Conservation (phyloP, 2,113 vertebrate genomes). For the Halichoeres trimaculatus region DNA sequence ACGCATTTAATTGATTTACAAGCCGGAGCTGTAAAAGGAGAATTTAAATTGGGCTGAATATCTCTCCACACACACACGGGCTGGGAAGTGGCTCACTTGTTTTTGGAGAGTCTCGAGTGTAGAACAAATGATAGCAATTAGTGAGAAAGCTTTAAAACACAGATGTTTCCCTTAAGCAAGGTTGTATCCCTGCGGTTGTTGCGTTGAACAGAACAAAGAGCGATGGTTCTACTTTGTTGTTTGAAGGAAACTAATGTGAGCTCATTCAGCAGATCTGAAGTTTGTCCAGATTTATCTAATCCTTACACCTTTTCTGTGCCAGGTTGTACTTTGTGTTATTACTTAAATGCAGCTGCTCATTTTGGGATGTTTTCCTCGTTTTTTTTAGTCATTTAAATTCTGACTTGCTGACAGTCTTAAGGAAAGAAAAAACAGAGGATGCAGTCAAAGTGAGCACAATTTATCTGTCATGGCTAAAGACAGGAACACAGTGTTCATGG, state of each 20-base stretch:
- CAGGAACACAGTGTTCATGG: no score
- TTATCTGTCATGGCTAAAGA: no score
- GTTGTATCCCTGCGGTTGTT: neutral
- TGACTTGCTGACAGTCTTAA: no score
- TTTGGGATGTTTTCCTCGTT: no score
- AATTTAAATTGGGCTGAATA: conserved; percentile 27
- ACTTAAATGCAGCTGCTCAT: neutral
- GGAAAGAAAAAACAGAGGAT: no score
- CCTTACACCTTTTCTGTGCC: neutral
- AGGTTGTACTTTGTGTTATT: neutral
- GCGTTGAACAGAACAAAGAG: conserved; percentile 4
- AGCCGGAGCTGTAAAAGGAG: conserved; percentile 5
- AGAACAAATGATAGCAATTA: conserved; percentile 54
- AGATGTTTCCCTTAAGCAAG: conserved; percentile 27
- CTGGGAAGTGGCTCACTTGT: conserved; percentile 6
- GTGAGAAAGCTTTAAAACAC: conserved; percentile 23
- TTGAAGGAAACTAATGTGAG: neutral
- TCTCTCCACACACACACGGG: conserved; percentile 3
- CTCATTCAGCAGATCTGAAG: neutral
- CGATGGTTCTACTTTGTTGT: neutral
- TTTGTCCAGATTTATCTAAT: neutral
- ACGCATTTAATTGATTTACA: conserved; percentile 46
- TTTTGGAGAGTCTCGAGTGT: conserved; percentile 6
- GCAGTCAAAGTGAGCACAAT: no score
- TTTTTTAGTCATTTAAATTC: no score